A percentile compares a stretch with the other conserved stretches of the same genome.
Evolutionary conservation across 1,140 invertebrate species (phyloP).

Genomic region (Drosophila melanica): DNA sequence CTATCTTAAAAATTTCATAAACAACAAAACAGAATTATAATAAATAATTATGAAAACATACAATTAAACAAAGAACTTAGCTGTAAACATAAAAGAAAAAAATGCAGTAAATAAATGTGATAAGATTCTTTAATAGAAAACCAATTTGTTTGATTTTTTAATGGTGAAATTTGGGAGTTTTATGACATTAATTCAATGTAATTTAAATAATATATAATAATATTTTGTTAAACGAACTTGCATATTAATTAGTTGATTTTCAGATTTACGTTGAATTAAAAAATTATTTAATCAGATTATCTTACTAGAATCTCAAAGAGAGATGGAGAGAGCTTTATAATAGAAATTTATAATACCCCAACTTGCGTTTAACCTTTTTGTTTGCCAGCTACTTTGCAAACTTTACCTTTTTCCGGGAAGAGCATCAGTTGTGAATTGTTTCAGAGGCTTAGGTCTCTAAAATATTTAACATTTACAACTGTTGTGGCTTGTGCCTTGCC

Average conservation of each 20-base stretch:
- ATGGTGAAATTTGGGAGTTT: no score
- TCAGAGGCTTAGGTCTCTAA: slow-evolving; percentile 47
- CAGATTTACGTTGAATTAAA: no score
- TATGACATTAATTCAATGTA: no score
- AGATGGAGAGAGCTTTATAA: no score
- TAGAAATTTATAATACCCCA: no score
- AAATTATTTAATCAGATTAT: no score
- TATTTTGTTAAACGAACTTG: no score
- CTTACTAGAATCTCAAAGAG: no score
- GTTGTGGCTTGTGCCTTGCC: slow-evolving; percentile 3
- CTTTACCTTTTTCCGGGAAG: slow-evolving; percentile 5
- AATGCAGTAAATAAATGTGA: slow-evolving; percentile 84
- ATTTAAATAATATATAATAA: no score
- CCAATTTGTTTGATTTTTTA: slow-evolving; percentile 1
- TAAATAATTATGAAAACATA: slow-evolving; percentile 70
- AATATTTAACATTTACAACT: slow-evolving; percentile 45
- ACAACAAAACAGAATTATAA: slow-evolving; percentile 45
- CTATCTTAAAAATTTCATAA: slow-evolving; percentile 70
- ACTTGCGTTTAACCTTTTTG: not conserved
- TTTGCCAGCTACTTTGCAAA: slow-evolving; percentile 7
- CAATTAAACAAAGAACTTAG: slow-evolving; percentile 66
- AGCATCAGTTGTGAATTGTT: slow-evolving; percentile 49
- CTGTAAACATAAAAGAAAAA: slow-evolving; percentile 74
- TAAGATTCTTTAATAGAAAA: slow-evolving; percentile 83
- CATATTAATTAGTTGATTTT: no score